These are phyloP conservation scores for Danionella dracula DNA, from an alignment of 2,797 vertebrate species.

Conservation along the genomic window DNA sequence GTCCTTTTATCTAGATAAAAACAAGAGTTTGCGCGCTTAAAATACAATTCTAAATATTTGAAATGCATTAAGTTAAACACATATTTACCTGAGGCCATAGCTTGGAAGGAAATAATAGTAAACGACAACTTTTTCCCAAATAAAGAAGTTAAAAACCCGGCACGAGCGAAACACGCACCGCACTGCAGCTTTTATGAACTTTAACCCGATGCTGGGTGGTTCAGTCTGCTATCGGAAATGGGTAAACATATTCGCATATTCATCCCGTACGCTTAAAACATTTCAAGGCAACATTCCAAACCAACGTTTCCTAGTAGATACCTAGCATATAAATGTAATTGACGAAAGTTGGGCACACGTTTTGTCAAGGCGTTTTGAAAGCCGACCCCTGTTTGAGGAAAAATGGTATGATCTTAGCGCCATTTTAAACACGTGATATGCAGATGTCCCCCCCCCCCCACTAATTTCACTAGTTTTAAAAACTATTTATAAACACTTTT, in stretches of 20 bases:
- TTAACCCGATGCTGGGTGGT: slow-evolving; percentile 28
- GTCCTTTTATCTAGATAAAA: background rate
- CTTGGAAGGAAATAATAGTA: slow-evolving; percentile 35
- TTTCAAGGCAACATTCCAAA: accelerated
- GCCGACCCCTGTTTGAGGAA: background rate
- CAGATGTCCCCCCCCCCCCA: too few relatives aligned
- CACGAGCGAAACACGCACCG: slow-evolving; percentile 13
- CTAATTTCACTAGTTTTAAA: background rate
- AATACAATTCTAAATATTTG: too few relatives aligned
- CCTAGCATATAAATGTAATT: too few relatives aligned
- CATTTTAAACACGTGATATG: slow-evolving; percentile 21
- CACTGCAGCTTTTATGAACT: slow-evolving; percentile 51
- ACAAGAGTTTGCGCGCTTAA: too few relatives aligned
- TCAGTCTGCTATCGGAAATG: background rate
- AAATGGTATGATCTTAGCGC: slow-evolving; percentile 39
- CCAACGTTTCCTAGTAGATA: too few relatives aligned
- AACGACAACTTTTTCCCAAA: background rate
- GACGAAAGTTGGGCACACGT: too few relatives aligned
- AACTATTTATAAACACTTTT: too few relatives aligned
- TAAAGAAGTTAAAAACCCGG: slow-evolving; percentile 49
- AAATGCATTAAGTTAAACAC: too few relatives aligned
- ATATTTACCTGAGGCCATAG: slow-evolving; percentile 73
- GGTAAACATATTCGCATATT: background rate
- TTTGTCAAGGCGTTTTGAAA: too few relatives aligned
- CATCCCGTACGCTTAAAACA: background rate